Evolutionary conservation across 2,797 vertebrate genomes (phyloP), one percentile per base, ranked within the genome.

Genomic region (Neomorphus geoffroyi): DNA sequence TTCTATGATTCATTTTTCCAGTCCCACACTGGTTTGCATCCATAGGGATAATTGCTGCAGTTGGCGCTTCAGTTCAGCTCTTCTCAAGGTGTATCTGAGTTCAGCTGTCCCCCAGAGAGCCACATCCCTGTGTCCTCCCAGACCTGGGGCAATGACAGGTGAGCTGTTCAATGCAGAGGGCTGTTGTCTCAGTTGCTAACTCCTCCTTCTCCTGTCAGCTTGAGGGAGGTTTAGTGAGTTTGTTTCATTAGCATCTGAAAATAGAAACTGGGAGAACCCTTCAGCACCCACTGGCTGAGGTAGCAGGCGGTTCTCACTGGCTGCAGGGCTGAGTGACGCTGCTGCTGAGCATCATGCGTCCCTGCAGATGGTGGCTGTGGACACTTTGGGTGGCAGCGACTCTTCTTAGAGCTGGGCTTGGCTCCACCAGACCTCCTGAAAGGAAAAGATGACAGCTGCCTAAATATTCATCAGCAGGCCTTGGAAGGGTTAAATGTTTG

Each of bases 401-500:
- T 32, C 60, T 22, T 46, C 18, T 27, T n/a, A 32, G 62, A 13
- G 54, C 74, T 28, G 21, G 26, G 15, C 58, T 88, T n/a, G n/a
- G 33, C 7, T 57, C 58, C 10, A 3, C 26, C 27, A 41, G n/a
- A 27, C 21, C 21, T 53, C 27, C 53, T 41, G 62, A 28, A 82
- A 21, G 33, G 64, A 16, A 62, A 46, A 60, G 62, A 24, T 27
- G 24, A 18, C 35, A 60, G 66, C 51, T 65, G 15, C 50, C 28
- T 39, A 7, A 28, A 54, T 81, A 15, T 18, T 50, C 45, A 15
- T 23, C 30, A 30, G n/a, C 45, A 53, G 46, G 48, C 32, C 60
- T 73, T 46, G 33, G 28, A 80, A 90, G 87, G 80, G 87, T 86
- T 95, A 92, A 93, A 54, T 13, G 8, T 35, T 51, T 86, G 66